phyloP scores from a whole-genome alignment of 2,797 vertebrate genomes.

The Notolabrus celidotus region DNA sequence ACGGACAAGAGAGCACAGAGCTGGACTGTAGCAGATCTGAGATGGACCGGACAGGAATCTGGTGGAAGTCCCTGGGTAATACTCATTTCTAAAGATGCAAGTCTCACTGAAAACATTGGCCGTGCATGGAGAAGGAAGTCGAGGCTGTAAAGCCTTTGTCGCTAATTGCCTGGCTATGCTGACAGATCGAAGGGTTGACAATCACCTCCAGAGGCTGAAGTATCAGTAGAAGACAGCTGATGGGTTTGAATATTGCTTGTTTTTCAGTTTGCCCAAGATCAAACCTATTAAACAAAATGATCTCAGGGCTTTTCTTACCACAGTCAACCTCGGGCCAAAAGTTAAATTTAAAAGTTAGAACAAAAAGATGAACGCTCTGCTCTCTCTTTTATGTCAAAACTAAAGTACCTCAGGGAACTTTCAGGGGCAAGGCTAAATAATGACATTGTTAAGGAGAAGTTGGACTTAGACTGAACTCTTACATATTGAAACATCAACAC shows the following conservation, averaged over 20 bases:
- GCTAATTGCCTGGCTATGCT: no score
- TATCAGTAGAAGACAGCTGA: neutral
- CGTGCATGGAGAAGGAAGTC: no score
- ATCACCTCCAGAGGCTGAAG: no score
- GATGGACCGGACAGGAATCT: no score
- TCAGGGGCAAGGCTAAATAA: conserved; percentile 22
- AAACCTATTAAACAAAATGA: neutral
- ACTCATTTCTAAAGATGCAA: no score
- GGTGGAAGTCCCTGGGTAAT: no score
- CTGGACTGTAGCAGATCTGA: no score
- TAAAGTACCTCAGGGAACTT: conserved; percentile 34
- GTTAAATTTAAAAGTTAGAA: conserved; percentile 8
- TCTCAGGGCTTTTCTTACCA: neutral
- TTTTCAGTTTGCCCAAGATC: neutral
- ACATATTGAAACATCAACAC: conserved; percentile 64
- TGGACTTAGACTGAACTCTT: conserved; percentile 62
- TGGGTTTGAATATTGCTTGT: neutral
- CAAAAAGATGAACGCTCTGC: conserved; percentile 9
- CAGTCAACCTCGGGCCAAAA: neutral
- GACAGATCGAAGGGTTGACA: no score
- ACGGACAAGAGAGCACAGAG: no score
- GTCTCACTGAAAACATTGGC: no score
- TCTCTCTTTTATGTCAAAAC: conserved; percentile 25
- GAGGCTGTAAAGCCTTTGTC: no score
- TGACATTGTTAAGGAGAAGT: conserved; percentile 48